A percentile compares a stretch with the other conserved stretches of the same genome.
These are phyloP conservation scores for Lepidothrix coronata DNA, from an alignment of 2,113 vertebrate species.

Conservation along the genomic window DNA sequence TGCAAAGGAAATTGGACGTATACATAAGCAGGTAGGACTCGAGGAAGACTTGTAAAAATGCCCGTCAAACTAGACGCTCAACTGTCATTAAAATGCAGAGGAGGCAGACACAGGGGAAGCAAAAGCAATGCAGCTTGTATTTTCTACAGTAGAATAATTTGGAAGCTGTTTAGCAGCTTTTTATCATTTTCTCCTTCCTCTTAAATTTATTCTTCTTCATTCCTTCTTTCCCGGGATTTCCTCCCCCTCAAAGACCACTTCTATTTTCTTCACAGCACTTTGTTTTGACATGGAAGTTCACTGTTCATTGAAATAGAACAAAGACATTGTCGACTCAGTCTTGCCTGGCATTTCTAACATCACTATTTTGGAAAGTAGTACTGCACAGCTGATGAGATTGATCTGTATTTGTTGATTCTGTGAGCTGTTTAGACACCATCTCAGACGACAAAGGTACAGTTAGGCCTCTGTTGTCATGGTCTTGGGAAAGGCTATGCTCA, in stretches of 20 bases:
- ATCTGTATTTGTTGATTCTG: not conserved
- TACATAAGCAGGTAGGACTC: not conserved
- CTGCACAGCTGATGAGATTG: not conserved
- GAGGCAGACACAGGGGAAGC: not conserved
- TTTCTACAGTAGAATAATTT: not conserved
- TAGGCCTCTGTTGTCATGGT: not conserved
- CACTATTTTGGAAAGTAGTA: not conserved
- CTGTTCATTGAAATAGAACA: conserved; percentile 2
- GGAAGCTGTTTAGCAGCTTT: not conserved
- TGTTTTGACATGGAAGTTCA: not conserved
- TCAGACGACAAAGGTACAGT: not conserved
- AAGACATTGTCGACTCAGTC: not conserved
- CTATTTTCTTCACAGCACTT: not conserved
- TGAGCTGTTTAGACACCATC: not conserved
- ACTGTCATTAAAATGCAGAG: not conserved
- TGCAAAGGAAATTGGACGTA: not conserved
- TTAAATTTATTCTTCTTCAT: not conserved
- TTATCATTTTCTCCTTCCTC: not conserved
- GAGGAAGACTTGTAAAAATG: not conserved
- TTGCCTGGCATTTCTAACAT: not conserved
- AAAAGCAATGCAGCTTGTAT: not conserved
- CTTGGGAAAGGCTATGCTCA: not conserved
- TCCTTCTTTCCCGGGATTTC: not conserved
- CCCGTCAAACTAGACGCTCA: not conserved
- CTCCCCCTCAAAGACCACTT: not conserved